Percentiles rank a stretch among this genome's conserved stretches.
These are phyloP conservation scores for Gorsachius magnificus DNA, from an alignment of 2,797 vertebrate species.

Conservation along the genomic window DNA sequence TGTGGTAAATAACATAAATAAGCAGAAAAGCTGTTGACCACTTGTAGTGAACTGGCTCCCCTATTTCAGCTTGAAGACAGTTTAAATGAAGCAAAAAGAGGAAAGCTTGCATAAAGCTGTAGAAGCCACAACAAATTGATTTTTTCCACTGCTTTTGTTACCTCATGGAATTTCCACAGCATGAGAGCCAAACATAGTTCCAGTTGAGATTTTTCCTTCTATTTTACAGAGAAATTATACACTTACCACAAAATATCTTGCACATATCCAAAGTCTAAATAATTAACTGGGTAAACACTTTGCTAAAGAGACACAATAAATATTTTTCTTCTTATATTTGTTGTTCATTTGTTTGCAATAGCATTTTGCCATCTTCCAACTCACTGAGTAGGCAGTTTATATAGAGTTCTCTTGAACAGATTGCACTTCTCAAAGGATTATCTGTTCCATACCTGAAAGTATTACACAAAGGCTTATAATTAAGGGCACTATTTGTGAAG, in stretches of 20 bases:
- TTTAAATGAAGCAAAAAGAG: slow-evolving; percentile 47
- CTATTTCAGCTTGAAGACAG: slow-evolving; percentile 35
- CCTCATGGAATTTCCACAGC: background rate
- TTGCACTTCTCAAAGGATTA: slow-evolving; percentile 22
- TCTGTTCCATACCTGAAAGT: background rate
- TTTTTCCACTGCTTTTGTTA: slow-evolving; percentile 55
- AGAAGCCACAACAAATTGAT: slow-evolving; percentile 56
- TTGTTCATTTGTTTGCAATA: background rate
- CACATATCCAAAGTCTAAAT: background rate
- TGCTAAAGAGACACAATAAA: background rate
- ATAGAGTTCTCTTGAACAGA: background rate
- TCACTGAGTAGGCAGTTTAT: background rate
- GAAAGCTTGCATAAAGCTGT: slow-evolving; percentile 37
- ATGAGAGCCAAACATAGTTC: background rate
- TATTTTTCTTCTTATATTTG: background rate
- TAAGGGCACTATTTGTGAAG: background rate
- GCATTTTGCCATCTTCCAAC: background rate
- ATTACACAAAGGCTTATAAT: slow-evolving; percentile 34
- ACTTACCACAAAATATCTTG: background rate
- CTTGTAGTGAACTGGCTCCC: slow-evolving; percentile 44
- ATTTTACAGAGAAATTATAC: background rate
- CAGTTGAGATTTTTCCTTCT: background rate
- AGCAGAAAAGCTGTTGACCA: slow-evolving; percentile 54
- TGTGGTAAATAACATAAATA: slow-evolving; percentile 53
- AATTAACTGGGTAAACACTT: background rate